Evolutionary conservation across 2,113 vertebrate genomes (phyloP).

Genomic region (Cyrtonyx montezumae): DNA sequence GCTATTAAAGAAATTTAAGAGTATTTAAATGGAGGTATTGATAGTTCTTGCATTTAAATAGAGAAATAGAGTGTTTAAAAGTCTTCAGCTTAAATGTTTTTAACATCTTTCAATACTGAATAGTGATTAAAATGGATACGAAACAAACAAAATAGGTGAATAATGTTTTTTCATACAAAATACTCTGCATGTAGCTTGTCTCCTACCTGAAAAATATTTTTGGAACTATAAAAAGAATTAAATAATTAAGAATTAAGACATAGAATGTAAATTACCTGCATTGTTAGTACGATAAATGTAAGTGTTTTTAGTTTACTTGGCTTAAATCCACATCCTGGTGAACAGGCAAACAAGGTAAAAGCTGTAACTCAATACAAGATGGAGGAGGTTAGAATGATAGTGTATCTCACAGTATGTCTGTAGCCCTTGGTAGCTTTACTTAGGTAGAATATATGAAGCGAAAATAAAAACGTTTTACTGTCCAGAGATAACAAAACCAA

Average conservation of each 20-base stretch:
- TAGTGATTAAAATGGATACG: background rate
- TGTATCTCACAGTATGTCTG: background rate
- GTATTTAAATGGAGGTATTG: background rate
- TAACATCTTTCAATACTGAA: background rate
- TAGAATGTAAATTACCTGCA: background rate
- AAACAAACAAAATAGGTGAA: background rate
- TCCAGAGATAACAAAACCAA: no score
- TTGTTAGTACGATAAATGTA: background rate
- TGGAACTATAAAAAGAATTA: background rate
- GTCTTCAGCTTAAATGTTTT: background rate
- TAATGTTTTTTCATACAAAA: background rate
- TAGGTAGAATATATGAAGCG: background rate
- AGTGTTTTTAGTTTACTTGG: background rate
- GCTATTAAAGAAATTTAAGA: background rate
- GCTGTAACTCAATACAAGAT: background rate
- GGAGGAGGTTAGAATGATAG: background rate
- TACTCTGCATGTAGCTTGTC: background rate
- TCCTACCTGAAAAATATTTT: background rate
- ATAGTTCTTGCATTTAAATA: background rate
- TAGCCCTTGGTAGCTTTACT: background rate
- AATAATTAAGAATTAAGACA: background rate
- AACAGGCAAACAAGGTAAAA: background rate
- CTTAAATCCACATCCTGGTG: background rate
- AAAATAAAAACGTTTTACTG: background rate
- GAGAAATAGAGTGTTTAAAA: background rate